Base-by-base conservation (phyloP, 2,797 vertebrate genomes). In the Leontopithecus rosalia region DNA sequence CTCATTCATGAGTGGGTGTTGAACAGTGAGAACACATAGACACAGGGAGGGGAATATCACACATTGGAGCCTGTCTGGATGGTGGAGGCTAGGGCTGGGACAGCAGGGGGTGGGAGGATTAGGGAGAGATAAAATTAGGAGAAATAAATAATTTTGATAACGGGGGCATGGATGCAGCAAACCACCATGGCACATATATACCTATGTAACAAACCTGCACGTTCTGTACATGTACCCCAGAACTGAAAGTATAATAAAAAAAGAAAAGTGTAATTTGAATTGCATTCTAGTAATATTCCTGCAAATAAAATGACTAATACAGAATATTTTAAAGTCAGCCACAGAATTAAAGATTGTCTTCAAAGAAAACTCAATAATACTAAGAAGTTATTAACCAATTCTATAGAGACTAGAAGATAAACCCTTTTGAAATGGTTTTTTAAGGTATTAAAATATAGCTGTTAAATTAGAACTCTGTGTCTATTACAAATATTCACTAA, bases 401-500 rank as follows among this genome's bases (percentile, higher is more conserved):
- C 61, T 64, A 10, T 30, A 61, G 6, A 84, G 39, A 79, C 36
- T 41, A 64, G 89, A 84, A 72, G 36, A 52, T 79, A 79, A 92
- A 26, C 24, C 24, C 13, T 43, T 75, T 75, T 5, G 5, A 91
- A 77, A 92, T 79, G 22, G 36, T 67, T 72, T 72, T 88, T 88
- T 77, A 82, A 77, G 77, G 3, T 61, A 30, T 22, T 88, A 43
- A 93, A 94, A 94, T 77, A 83, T 76, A 91, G 22, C 17, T 61
- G 20, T 52, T 84, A 92, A 55, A 84, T 84, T 84, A 73, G 43
- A 96, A 88, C 73, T 61, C 33, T 64, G n/a, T 79, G 30, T 28
- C 77, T 26, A 73, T 43, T 79, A 73, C 41, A 94, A 73, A 72
- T 73, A 88, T 88, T 92, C 52, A 88, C 52, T 96, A 84, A 79